A percentile compares a stretch with the other conserved stretches of the same genome.
Evolutionary conservation across 2,888 invertebrate genomes (phyloP).

Genomic region (Ephialtes manifestator): DNA sequence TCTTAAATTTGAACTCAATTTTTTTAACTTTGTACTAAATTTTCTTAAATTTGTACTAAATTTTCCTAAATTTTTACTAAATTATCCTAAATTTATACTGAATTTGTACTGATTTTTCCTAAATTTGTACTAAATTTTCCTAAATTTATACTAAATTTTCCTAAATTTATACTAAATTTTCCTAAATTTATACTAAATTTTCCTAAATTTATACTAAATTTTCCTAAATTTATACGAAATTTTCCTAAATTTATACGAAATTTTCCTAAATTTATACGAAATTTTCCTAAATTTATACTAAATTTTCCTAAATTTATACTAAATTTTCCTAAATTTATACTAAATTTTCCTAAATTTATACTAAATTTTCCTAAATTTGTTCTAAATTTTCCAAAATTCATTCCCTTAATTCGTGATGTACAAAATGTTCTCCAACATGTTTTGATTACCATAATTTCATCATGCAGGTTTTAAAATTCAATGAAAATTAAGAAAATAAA

Average conservation of each 20-base stretch:
- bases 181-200: no score
- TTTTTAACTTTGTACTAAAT: not conserved
- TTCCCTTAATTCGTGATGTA: no score
- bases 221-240: not conserved
- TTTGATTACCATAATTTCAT: no score
- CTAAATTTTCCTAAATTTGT: not conserved
- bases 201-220: not conserved
- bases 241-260: not conserved
- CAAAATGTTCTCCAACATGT: no score
- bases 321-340: not conserved
- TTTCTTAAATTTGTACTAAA: not conserved
- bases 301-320: no score
- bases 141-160: not conserved
- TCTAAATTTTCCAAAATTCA: no score
- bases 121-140: not conserved
- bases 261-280: not conserved
- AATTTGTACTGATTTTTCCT: no score
- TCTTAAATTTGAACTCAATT: not conserved
- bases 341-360: not conserved
- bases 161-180: not conserved
- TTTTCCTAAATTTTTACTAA: no score
- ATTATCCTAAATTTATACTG: no score
- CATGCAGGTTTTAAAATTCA: not conserved
- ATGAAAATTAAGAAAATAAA: not conserved
- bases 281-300: not conserved